phyloP scores from a whole-genome alignment of 2,888 invertebrate genomes.

The Cephus rjabovi region DNA sequence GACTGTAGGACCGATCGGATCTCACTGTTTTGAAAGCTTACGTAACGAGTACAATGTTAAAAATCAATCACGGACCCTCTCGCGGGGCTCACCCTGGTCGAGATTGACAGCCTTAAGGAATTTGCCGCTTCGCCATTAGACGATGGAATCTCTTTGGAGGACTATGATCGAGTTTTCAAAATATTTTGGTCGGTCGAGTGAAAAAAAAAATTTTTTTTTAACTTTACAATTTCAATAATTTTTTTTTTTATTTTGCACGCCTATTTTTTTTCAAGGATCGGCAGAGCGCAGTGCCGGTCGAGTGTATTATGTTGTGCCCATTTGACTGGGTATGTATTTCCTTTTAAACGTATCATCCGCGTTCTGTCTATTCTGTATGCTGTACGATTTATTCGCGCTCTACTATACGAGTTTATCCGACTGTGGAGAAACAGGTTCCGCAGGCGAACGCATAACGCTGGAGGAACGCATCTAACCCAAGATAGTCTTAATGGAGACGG shows the following conservation, averaged over 20 bases:
- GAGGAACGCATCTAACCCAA: not conserved
- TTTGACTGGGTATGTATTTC: no score
- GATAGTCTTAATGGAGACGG: not conserved
- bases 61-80: constrained; percentile 5
- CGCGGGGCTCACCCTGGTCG: not conserved
- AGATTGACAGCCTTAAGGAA: not conserved
- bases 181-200: not conserved
- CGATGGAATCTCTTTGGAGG: not conserved
- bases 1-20: not conserved
- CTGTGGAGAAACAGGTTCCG: not conserved
- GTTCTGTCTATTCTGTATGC: not conserved
- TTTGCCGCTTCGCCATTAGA: not conserved
- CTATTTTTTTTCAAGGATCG: no score
- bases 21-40: constrained; percentile 9
- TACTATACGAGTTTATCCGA: not conserved
- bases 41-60: constrained; percentile 6
- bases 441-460: not conserved
- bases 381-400: not conserved
- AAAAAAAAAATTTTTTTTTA: not conserved
- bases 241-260: no score
- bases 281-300: no score
- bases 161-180: not conserved
- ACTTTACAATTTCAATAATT: not conserved
- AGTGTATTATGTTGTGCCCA: no score
- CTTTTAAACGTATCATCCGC: not conserved